These are phyloP conservation scores for Tenrec ecaudatus DNA, from an alignment of 2,113 vertebrate genomes.

Conservation along the genomic window DNA sequence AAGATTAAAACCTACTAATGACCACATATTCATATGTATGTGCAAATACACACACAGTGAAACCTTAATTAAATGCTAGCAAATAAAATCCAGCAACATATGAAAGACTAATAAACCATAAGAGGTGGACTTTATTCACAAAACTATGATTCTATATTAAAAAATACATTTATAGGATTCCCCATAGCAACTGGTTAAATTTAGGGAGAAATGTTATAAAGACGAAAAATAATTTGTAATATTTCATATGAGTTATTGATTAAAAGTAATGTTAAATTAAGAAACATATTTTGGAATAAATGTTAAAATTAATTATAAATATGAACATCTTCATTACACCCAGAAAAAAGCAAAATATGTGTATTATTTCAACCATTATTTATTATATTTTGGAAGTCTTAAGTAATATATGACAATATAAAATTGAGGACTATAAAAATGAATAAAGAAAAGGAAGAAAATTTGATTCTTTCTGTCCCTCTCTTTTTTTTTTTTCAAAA, in stretches of 20 bases:
- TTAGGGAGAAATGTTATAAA: not conserved
- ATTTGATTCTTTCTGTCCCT: not conserved
- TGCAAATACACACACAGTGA: not conserved
- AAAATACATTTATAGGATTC: not conserved
- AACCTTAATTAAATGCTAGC: not conserved
- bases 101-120: not conserved
- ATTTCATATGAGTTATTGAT: not conserved
- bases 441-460: not conserved
- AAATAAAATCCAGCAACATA: not conserved
- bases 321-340: not conserved
- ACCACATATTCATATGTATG: not conserved
- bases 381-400: not conserved
- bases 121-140: not conserved
- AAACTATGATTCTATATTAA: not conserved
- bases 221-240: not conserved
- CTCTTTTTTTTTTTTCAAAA: not conserved
- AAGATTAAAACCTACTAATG: not conserved
- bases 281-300: not conserved
- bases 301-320: not conserved
- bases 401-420: not conserved
- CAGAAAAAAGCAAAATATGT: not conserved
- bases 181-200: not conserved
- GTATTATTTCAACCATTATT: not conserved
- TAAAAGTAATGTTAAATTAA: not conserved
- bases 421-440: not conserved